Percentiles rank a stretch among this genome's conserved stretches.
Evolutionary conservation across 53 echinoderm and acorn worm species (phyloP).

Genomic region (Holothuria leucospilota): DNA sequence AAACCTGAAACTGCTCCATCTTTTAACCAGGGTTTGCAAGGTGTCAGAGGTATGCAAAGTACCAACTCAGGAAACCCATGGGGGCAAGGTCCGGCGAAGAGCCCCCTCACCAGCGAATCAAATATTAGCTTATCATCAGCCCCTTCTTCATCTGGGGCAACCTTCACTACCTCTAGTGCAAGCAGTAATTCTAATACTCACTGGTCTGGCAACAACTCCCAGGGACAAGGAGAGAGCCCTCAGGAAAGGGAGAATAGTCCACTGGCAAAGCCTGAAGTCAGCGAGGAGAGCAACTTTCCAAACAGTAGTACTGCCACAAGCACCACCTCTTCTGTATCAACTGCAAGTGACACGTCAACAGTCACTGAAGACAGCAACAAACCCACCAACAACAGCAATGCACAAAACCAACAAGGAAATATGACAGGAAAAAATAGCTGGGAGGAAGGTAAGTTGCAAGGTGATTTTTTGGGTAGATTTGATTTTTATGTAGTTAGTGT

Average conservation of each 20-base stretch:
- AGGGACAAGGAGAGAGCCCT: constrained; percentile 6
- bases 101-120: constrained; percentile 10
- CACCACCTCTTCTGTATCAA: constrained; percentile 22
- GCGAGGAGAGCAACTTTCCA: constrained; percentile 1
- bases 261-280: constrained; percentile 5
- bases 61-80: constrained; percentile 33
- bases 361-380: neutral
- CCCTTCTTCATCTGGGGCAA: constrained; percentile 24
- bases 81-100: constrained; percentile 1
- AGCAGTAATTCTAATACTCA: neutral
- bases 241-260: constrained; percentile 9
- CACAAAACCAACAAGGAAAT: constrained; percentile 24
- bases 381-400: constrained; percentile 29
- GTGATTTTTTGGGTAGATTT: neutral
- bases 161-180: constrained; percentile 47
- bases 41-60: constrained; percentile 31
- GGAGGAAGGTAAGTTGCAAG: neutral
- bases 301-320: constrained; percentile 22
- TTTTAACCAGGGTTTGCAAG: constrained; percentile 31
- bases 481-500: too few relatives aligned
- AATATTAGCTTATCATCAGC: constrained; percentile 12
- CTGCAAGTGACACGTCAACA: neutral
- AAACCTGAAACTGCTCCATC: constrained; percentile 40
- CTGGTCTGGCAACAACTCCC: constrained; percentile 15
- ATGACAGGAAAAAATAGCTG: constrained; percentile 30